Percentiles rank a stretch among this genome's conserved stretches.
Evolutionary conservation across 2,888 invertebrate genomes (phyloP).

Genomic region (Linnaemya vulpina): DNA sequence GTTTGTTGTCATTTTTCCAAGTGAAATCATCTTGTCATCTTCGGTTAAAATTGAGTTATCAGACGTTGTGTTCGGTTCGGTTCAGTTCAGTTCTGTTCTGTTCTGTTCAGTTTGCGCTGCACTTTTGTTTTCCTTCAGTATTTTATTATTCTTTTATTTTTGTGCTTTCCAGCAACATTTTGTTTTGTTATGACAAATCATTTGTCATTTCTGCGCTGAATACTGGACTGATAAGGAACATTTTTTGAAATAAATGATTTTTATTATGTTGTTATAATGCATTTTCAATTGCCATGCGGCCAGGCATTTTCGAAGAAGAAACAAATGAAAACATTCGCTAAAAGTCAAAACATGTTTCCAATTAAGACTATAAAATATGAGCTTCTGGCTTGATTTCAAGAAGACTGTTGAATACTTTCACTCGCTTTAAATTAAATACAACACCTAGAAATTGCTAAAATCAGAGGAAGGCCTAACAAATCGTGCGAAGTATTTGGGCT

Average conservation of each 20-base stretch:
- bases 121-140: neutral
- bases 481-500: too few relatives aligned
- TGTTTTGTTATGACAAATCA: conserved; percentile 72
- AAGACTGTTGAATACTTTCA: too few relatives aligned
- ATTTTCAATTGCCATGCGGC: neutral
- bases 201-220: conserved; percentile 57
- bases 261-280: neutral
- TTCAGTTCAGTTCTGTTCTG: neutral
- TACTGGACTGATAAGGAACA: conserved; percentile 27
- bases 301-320: neutral
- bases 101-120: neutral
- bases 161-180: conserved; percentile 34
- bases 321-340: neutral
- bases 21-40: conserved; percentile 76
- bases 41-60: conserved; percentile 80
- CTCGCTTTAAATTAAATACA: too few relatives aligned
- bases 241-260: conserved; percentile 36
- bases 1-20: conserved; percentile 72
- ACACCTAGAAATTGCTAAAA: too few relatives aligned
- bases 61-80: conserved; percentile 61
- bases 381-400: too few relatives aligned
- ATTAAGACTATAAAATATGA: too few relatives aligned
- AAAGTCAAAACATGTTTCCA: neutral
- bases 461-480: too few relatives aligned
- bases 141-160: neutral